A percentile compares a stretch with the other conserved stretches of the same genome.
Conservation (phyloP, 2,113 vertebrate genomes). For the Lota lota region DNA sequence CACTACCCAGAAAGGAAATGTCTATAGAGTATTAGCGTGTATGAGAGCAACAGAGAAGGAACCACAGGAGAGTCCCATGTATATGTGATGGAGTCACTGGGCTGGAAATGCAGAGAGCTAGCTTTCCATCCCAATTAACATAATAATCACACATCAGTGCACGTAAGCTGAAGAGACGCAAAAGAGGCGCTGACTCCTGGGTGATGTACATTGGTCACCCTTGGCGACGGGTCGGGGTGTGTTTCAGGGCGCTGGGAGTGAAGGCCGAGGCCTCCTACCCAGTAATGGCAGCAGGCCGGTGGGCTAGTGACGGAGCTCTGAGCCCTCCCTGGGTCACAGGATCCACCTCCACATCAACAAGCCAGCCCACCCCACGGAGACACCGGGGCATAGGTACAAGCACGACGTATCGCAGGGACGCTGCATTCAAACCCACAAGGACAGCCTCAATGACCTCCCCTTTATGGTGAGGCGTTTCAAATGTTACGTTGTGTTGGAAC, state of each 20-base stretch:
- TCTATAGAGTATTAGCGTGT: too few species aligned
- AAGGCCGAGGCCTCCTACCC: constrained; percentile 42
- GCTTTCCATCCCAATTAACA: too few species aligned
- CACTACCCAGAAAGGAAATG: too few species aligned
- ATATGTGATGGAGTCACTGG: too few species aligned
- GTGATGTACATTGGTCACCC: constrained; percentile 45
- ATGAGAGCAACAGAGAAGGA: too few species aligned
- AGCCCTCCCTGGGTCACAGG: constrained; percentile 39
- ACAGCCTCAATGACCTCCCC: background rate
- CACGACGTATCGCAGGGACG: too few species aligned
- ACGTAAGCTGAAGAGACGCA: too few species aligned
- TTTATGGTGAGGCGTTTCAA: background rate
- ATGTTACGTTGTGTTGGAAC: background rate
- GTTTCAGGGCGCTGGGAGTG: constrained; percentile 41
- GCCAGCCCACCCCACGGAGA: background rate
- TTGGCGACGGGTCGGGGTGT: constrained; percentile 54
- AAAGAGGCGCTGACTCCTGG: constrained; percentile 27
- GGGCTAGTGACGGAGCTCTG: constrained; percentile 9
- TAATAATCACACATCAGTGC: too few species aligned
- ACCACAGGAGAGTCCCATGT: too few species aligned
- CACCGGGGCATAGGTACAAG: too few species aligned
- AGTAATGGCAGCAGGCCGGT: constrained; percentile 44
- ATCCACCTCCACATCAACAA: constrained; percentile 23
- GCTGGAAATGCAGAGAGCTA: too few species aligned
- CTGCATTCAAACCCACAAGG: background rate